Evolutionary conservation across 2,113 vertebrate genomes (phyloP).

Genomic region (Mionectes macconnelli): DNA sequence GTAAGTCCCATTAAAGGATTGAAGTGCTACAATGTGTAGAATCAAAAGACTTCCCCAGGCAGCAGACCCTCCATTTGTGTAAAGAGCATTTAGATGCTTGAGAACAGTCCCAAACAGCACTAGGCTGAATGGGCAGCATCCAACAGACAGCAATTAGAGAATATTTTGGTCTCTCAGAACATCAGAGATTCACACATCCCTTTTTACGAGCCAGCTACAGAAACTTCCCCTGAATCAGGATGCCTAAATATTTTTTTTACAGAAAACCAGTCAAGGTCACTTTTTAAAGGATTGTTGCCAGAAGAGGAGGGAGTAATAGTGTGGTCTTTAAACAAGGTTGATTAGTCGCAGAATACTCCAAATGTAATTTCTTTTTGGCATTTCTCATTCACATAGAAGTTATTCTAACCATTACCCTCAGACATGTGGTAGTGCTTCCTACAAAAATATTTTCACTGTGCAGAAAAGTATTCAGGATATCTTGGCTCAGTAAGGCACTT

Average conservation of each 20-base stretch:
- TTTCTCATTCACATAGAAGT: not conserved
- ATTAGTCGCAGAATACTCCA: not conserved
- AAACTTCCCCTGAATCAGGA: not conserved
- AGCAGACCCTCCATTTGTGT: not conserved
- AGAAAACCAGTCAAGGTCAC: not conserved
- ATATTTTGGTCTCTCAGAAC: not conserved
- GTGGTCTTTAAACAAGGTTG: not conserved
- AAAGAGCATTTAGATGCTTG: not conserved
- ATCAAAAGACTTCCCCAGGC: not conserved
- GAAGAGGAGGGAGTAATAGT: not conserved
- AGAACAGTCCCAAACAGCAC: not conserved
- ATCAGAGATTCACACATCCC: not conserved
- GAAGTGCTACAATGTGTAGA: not conserved
- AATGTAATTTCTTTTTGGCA: not conserved
- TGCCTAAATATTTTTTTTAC: not conserved
- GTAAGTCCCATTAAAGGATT: not conserved
- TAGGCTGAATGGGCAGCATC: not conserved
- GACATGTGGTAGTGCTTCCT: not conserved
- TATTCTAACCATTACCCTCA: not conserved
- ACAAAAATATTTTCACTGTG: not conserved
- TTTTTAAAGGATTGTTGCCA: not conserved
- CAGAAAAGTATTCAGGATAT: not conserved
- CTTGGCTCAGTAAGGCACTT: not conserved
- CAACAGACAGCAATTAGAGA: not conserved
- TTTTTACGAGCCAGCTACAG: not conserved